Conservation (phyloP, 2,888 invertebrate species). For the Apodemia zela region DNA sequence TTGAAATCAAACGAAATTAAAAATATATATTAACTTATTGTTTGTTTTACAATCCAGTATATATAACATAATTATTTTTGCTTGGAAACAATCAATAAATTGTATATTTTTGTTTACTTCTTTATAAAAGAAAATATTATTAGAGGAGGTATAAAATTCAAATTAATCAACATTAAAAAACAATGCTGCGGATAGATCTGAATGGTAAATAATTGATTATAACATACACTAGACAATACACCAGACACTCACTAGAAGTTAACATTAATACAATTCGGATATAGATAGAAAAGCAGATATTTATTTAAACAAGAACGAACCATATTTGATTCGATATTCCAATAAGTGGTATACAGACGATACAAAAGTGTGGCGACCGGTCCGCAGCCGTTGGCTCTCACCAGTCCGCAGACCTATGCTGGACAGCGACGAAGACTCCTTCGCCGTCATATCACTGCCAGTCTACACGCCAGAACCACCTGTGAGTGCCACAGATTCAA, state of each 20-base stretch:
- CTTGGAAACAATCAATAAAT: no score
- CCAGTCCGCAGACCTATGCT: slow-evolving; percentile 72
- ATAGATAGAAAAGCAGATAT: slow-evolving; percentile 8
- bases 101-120: no score
- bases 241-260: not conserved
- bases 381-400: slow-evolving; percentile 68
- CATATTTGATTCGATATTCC: slow-evolving; percentile 6
- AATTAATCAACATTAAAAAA: not conserved
- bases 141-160: no score
- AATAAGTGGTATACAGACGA: slow-evolving; percentile 28
- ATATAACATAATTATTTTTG: no score
- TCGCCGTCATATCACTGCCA: slow-evolving; percentile 84
- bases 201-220: slow-evolving; percentile 2
- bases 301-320: slow-evolving; percentile 7
- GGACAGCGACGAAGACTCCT: slow-evolving; percentile 85
- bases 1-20: no score
- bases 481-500: slow-evolving; percentile 49
- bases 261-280: not conserved
- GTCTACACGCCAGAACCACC: slow-evolving; percentile 76
- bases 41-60: no score
- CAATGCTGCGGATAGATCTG: slow-evolving; percentile 12
- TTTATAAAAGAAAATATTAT: no score
- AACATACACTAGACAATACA: slow-evolving; percentile 1
- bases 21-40: no score
- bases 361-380: slow-evolving; percentile 68